Evolutionary conservation across 1,140 invertebrate genomes (phyloP).

Genomic region (Physella acuta): DNA sequence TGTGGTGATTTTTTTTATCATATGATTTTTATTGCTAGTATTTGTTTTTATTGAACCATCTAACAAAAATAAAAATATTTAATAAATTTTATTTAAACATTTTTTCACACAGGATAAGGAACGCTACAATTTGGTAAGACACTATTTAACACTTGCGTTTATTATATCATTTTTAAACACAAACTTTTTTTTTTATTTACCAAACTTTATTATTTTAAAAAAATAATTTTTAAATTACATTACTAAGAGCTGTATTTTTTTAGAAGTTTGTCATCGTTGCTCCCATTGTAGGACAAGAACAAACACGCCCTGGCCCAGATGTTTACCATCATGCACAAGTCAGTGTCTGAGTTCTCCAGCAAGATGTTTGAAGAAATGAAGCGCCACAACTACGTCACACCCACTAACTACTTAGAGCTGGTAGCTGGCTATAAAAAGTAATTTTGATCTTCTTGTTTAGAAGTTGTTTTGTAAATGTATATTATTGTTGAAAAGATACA

Average conservation of each 20-base stretch:
- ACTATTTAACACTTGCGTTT: neutral
- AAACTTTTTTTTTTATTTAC: neutral
- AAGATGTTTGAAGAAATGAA: slow-evolving; percentile 76
- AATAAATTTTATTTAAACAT: too few species aligned
- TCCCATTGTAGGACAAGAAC: slow-evolving; percentile 62
- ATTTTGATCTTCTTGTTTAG: too few species aligned
- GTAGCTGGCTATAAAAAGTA: slow-evolving; percentile 80
- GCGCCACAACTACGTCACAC: slow-evolving; percentile 82
- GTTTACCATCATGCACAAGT: slow-evolving; percentile 77
- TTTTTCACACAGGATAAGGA: slow-evolving; percentile 7
- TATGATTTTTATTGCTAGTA: too few species aligned
- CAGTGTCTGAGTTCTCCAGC: slow-evolving; percentile 70
- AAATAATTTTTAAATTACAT: neutral
- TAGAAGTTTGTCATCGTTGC: slow-evolving; percentile 14
- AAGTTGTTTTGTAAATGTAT: too few species aligned
- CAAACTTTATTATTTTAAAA: neutral
- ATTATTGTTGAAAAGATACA: too few species aligned
- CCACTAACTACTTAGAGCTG: slow-evolving; percentile 80
- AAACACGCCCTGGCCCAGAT: slow-evolving; percentile 68
- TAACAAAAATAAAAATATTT: too few species aligned
- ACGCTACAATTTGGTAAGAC: slow-evolving; percentile 9
- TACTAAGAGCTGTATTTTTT: neutral
- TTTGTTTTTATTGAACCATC: too few species aligned
- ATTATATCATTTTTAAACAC: neutral
- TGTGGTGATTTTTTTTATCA: too few species aligned